A percentile compares a stretch with the other conserved stretches of the same genome.
Conservation (phyloP, 1,140 invertebrate genomes). For the Cylas formicarius region DNA sequence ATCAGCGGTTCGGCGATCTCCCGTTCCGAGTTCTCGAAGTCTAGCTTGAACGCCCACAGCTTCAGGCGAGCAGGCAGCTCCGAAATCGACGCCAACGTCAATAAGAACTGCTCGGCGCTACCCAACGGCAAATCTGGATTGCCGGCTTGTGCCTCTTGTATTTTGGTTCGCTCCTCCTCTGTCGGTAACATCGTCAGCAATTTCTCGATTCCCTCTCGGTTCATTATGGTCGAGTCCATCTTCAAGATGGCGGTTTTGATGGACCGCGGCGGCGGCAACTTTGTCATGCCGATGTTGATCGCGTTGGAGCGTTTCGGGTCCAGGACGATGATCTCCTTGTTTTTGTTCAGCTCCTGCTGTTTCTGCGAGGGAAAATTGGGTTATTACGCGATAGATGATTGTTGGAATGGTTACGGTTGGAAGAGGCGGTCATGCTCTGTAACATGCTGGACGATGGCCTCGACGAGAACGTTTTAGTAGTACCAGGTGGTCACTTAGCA, state of each 20-base stretch:
- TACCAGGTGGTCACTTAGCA: no score
- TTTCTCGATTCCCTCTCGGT: conserved; percentile 97
- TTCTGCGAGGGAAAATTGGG: conserved; percentile 54
- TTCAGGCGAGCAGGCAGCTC: conserved; percentile 91
- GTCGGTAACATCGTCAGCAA: conserved; percentile 95
- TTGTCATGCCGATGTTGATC: conserved; percentile 99
- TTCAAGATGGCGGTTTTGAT: conserved; percentile 98
- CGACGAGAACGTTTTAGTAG: no score
- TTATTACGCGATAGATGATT: background rate
- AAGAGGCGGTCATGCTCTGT: no score
- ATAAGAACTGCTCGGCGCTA: conserved; percentile 94
- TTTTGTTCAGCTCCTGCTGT: conserved; percentile 88
- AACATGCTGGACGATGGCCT: no score
- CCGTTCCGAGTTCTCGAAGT: conserved; percentile 95
- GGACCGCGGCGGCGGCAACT: conserved; percentile 90
- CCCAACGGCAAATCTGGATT: conserved; percentile 95
- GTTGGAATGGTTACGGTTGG: no score
- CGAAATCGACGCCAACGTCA: conserved; percentile 91
- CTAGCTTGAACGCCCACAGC: conserved; percentile 97
- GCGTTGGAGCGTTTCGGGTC: conserved; percentile 97
- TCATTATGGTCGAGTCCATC: conserved; percentile 98
- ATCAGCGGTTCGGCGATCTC: conserved; percentile 98
- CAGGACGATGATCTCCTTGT: conserved; percentile 91
- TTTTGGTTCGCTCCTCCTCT: conserved; percentile 92
- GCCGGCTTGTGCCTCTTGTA: conserved; percentile 81